Evolutionary conservation across 2,888 invertebrate species (phyloP).

Genomic region (Tupiocoris notatus): DNA sequence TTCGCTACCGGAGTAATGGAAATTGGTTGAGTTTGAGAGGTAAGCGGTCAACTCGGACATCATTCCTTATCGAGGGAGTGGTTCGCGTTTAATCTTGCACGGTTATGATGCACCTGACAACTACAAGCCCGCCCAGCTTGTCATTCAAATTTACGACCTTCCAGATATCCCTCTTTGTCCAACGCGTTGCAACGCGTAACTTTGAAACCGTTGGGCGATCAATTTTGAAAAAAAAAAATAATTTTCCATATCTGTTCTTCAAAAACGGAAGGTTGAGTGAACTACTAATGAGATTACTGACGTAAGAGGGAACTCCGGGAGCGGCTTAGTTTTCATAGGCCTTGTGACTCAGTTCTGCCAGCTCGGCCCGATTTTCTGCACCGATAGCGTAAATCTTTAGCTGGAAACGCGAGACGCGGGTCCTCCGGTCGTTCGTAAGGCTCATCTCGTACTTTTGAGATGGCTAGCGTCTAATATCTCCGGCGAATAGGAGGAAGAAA

Average conservation of each 20-base stretch:
- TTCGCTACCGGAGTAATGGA: not conserved
- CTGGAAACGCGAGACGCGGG: not conserved
- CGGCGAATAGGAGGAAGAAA: no score
- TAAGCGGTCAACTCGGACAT: no score
- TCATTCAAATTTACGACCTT: not conserved
- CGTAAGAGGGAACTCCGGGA: no score
- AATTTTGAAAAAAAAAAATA: not conserved
- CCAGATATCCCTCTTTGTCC: not conserved
- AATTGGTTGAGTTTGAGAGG: not conserved
- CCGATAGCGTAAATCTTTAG: not conserved
- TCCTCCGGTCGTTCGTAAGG: not conserved
- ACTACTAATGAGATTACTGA: no score
- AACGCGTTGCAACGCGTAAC: not conserved
- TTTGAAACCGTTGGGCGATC: not conserved
- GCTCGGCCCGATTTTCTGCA: not conserved
- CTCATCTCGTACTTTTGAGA: not conserved
- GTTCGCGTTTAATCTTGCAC: not conserved
- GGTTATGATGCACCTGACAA: not conserved
- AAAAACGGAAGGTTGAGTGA: no score
- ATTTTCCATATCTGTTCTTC: no score
- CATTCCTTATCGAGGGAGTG: not conserved
- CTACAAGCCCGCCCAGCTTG: not conserved
- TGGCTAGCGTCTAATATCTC: not conserved
- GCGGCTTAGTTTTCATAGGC: no score
- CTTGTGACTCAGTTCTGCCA: not conserved